These are phyloP conservation scores for Dasyornis broadbenti DNA, from an alignment of 2,113 vertebrate species.

Conservation along the genomic window DNA sequence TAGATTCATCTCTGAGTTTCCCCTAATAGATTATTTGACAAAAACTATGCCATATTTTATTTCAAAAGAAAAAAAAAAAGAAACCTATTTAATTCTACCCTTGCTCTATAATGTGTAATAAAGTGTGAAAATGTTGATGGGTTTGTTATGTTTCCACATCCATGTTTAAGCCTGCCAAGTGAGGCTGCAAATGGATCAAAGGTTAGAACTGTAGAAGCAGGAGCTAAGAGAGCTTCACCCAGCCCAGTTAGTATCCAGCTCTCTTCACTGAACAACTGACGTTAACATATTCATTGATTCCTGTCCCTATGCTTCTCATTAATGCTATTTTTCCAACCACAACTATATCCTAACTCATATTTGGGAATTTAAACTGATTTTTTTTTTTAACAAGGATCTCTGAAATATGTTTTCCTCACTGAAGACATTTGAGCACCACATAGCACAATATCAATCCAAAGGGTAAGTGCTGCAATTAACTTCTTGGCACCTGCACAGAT, in stretches of 20 bases:
- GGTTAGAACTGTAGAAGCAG: not conserved
- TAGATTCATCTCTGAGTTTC: not conserved
- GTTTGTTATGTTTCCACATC: not conserved
- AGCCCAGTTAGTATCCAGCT: not conserved
- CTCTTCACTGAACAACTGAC: not conserved
- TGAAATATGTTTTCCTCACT: not conserved
- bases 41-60: not conserved
- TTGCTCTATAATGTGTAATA: not conserved
- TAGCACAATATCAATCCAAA: not conserved
- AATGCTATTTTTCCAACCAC: not conserved
- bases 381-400: not conserved
- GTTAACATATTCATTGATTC: not conserved
- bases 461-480: not conserved
- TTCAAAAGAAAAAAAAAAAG: not conserved
- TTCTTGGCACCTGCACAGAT: not conserved
- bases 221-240: not conserved
- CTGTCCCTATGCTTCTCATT: not conserved
- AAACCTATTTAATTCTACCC: not conserved
- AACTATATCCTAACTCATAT: not conserved
- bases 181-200: not conserved
- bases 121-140: not conserved
- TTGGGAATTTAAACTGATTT: not conserved
- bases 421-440: not conserved
- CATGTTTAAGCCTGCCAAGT: not conserved
- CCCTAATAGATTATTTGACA: not conserved